Conservation (phyloP, 2,888 invertebrate genomes). For the Apotomis capreana region DNA sequence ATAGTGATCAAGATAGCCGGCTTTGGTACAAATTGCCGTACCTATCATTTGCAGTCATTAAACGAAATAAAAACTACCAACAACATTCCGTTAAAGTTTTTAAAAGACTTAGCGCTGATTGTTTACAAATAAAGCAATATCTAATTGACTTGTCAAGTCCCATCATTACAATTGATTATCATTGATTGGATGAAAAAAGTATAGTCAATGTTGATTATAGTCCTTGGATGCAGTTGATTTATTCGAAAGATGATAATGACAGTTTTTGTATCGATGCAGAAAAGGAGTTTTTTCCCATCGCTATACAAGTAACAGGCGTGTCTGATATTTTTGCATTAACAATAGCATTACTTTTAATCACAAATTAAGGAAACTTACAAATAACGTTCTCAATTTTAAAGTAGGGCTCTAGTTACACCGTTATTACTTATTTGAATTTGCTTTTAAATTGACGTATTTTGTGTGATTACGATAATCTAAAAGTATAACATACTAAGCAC, state of each 20-base stretch:
- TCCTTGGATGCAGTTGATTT: neutral
- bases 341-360: neutral
- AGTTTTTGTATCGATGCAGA: neutral
- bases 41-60: constrained; percentile 6
- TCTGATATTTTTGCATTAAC: neutral
- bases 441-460: too few relatives aligned
- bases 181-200: constrained; percentile 10
- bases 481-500: neutral
- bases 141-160: constrained; percentile 18
- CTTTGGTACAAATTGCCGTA: constrained; percentile 12
- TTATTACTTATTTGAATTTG: too few relatives aligned
- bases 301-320: neutral
- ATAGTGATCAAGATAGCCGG: constrained; percentile 42
- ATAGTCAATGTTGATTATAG: neutral
- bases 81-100: neutral
- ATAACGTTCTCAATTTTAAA: too few relatives aligned
- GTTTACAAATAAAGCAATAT: constrained; percentile 3
- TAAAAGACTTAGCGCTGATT: neutral
- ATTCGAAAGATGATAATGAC: constrained; percentile 4
- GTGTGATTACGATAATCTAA: too few relatives aligned
- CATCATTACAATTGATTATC: neutral
- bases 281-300: neutral
- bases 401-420: too few relatives aligned
- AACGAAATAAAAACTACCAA: constrained; percentile 2
- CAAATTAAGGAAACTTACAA: too few relatives aligned